Percentiles rank a stretch among this genome's conserved stretches.
phyloP scores from a whole-genome alignment of 2,113 vertebrate species.

The Sinocyclocheilus maitianheensis region DNA sequence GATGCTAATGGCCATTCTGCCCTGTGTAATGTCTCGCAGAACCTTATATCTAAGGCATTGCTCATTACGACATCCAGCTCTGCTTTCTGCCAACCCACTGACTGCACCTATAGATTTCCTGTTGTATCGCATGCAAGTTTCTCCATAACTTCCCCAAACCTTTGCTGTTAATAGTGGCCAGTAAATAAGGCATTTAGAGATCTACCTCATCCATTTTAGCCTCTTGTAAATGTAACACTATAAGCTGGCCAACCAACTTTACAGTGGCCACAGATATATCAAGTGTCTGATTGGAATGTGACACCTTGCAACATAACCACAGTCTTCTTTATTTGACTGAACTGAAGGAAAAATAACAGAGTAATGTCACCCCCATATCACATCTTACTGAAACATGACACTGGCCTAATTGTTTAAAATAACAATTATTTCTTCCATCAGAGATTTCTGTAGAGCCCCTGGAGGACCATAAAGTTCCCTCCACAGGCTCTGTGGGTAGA shows the following conservation, averaged over 20 bases:
- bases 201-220: neutral
- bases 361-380: neutral
- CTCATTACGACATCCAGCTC: constrained; percentile 42
- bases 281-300: constrained; percentile 6
- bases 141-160: neutral
- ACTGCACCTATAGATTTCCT: constrained; percentile 21
- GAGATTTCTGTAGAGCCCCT: neutral
- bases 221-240: neutral
- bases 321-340: neutral
- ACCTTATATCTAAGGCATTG: constrained; percentile 22
- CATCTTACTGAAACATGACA: neutral
- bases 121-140: neutral
- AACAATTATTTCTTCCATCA: neutral
- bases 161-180: neutral
- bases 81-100: constrained; percentile 19
- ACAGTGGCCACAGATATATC: neutral
- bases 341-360: neutral
- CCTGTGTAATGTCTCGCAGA: constrained; percentile 28
- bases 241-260: constrained; percentile 1
- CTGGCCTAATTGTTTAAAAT: neutral
- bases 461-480: neutral
- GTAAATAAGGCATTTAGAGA: neutral
- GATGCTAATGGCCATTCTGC: constrained; percentile 7
- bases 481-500: neutral
- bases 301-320: neutral